Conservation (phyloP, 2,797 vertebrate genomes). For the Ctenopoma kingsleyae region DNA sequence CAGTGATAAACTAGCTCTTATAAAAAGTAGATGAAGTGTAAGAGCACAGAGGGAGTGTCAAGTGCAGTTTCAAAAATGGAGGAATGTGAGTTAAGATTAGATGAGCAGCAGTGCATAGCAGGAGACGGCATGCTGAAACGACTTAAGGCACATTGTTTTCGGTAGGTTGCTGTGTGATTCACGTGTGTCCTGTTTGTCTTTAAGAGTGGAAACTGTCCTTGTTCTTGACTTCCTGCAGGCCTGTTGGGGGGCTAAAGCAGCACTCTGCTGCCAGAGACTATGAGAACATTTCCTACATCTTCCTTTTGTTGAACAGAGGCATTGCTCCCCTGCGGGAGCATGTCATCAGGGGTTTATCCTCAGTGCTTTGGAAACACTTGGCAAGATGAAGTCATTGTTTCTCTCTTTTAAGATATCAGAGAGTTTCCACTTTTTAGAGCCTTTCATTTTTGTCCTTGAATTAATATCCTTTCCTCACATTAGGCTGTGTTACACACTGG, state of each 20-base stretch:
- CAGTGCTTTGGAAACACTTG: constrained; percentile 69
- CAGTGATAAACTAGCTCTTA: not conserved
- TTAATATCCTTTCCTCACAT: constrained; percentile 16
- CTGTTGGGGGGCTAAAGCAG: constrained; percentile 45
- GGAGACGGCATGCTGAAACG: constrained; percentile 13
- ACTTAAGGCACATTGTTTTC: constrained; percentile 57
- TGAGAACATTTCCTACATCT: constrained; percentile 66
- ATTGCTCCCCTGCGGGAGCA: constrained; percentile 57
- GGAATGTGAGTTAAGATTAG: constrained; percentile 29
- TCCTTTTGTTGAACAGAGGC: constrained; percentile 63
- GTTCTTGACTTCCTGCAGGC: constrained; percentile 74
- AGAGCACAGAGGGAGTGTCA: not conserved
- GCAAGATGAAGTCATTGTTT: constrained; percentile 71
- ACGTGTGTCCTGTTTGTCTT: constrained; percentile 80
- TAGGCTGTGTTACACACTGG: not conserved
- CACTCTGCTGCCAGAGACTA: constrained; percentile 36
- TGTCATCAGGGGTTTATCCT: constrained; percentile 62
- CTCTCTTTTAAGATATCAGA: constrained; percentile 47
- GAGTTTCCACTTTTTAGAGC: constrained; percentile 17
- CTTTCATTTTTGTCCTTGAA: constrained; percentile 32
- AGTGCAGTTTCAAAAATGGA: constrained; percentile 4
- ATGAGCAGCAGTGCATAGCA: constrained; percentile 12
- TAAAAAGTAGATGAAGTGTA: not conserved
- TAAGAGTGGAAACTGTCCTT: constrained; percentile 76
- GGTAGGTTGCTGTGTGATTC: constrained; percentile 44